Evolutionary conservation across 2,113 vertebrate genomes (phyloP).

Genomic region (Hemiprocne comata): DNA sequence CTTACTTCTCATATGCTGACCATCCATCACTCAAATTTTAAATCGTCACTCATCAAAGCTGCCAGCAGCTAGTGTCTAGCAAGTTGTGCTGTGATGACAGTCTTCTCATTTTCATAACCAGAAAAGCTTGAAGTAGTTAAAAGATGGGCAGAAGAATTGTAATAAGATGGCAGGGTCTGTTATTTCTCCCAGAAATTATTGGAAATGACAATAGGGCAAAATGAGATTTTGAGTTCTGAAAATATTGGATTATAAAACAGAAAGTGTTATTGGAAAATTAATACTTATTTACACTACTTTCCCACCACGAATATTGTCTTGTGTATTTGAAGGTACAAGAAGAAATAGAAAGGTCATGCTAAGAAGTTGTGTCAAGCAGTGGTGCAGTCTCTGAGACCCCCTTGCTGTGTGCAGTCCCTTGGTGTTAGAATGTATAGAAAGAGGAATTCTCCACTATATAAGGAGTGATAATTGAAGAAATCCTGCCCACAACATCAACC

Average conservation of each 20-base stretch:
- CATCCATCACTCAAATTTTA: not conserved
- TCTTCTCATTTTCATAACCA: not conserved
- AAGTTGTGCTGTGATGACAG: not conserved
- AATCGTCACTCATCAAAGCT: not conserved
- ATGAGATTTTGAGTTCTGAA: not conserved
- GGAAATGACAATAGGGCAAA: not conserved
- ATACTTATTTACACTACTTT: not conserved
- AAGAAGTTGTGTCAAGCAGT: not conserved
- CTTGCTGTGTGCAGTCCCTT: not conserved
- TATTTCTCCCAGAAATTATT: not conserved
- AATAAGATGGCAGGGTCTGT: not conserved
- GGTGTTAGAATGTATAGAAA: not conserved
- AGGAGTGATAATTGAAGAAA: not conserved
- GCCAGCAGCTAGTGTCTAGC: not conserved
- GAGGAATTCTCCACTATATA: not conserved
- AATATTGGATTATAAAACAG: not conserved
- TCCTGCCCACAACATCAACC: not conserved
- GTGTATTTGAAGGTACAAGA: not conserved
- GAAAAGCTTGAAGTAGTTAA: not conserved
- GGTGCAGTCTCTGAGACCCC: not conserved
- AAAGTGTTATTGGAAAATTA: not conserved
- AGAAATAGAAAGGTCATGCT: not conserved
- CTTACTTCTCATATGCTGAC: not conserved
- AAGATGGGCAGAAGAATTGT: not conserved
- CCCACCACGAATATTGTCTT: not conserved